Percentiles rank a stretch among this genome's conserved stretches.
phyloP scores from a whole-genome alignment of 2,888 invertebrate genomes.

The Conomelus anceps region DNA sequence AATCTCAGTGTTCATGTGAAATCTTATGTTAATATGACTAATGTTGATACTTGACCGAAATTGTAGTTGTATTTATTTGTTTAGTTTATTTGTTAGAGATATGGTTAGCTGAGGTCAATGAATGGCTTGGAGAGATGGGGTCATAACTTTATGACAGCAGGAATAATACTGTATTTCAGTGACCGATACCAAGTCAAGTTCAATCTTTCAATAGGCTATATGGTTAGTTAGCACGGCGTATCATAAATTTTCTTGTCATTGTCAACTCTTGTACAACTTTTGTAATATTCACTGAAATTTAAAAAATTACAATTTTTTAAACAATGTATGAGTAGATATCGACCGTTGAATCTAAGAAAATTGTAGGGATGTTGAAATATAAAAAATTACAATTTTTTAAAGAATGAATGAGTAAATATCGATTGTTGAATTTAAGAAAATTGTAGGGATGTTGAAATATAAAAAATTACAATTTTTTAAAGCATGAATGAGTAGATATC shows the following conservation, averaged over 20 bases:
- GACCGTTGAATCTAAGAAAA: too few relatives aligned
- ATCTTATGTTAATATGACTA: not conserved
- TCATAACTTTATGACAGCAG: not conserved
- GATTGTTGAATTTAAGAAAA: too few relatives aligned
- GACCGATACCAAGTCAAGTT: not conserved
- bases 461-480: too few relatives aligned
- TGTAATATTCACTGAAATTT: too few relatives aligned
- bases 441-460: too few relatives aligned
- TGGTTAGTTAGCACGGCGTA: not conserved
- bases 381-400: too few relatives aligned
- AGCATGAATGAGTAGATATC: too few relatives aligned
- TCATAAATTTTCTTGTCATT: not conserved
- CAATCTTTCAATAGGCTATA: not conserved
- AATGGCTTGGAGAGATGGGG: not conserved
- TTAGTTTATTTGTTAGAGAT: not conserved
- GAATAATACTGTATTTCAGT: not conserved
- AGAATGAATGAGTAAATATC: too few relatives aligned
- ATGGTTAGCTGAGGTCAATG: not conserved
- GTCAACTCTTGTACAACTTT: not conserved
- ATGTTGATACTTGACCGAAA: not conserved
- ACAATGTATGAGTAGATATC: too few relatives aligned
- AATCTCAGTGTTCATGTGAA: not conserved
- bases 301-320: too few relatives aligned
- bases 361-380: too few relatives aligned
- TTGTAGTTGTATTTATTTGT: not conserved